Base-by-base conservation (phyloP, 2,888 invertebrate genomes). In the Apoda limacodes region DNA sequence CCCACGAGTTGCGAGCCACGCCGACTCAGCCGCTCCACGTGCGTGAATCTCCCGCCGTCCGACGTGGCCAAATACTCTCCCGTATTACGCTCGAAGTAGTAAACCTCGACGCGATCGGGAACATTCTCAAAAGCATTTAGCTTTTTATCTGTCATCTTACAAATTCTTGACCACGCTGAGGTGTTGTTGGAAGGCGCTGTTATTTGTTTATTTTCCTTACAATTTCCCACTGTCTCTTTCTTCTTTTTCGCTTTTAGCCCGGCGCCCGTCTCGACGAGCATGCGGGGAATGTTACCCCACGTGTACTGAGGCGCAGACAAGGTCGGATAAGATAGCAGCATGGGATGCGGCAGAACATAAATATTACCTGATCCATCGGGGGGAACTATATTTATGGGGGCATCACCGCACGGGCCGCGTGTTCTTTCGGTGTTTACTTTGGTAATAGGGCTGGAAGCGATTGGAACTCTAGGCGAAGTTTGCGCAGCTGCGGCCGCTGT, bases 71-170 rank as follows among this genome's bases (percentile, higher is more conserved):
- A 47, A 38, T 42, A 47, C 42, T 43, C 48, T 29, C 45, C 54
- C 22, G 38, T 36, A 30, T 49, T 57, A 33, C 51, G 53, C 48
- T 61, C 61, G 47, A 69, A 61, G 35, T 55, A 56, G 46, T 61
- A 67, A 49, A 70, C 57, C 48, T 68, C 68, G 37, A 70, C 55
- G 40, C 64, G 54, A 31, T 53, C 67, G 13, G 62, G 17, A n/a
- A n/a, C n/a, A n/a, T n/a, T n/a, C n/a, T n/a, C n/a, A n/a, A n/a
- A n/a, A n/a, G n/a, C n/a, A n/a, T n/a, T n/a, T n/a, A n/a, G n/a
- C n/a, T n/a, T n/a, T n/a, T n/a, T n/a, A n/a, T n/a, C n/a, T n/a
- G n/a, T n/a, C n/a, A n/a, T n/a, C n/a, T n/a, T n/a, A n/a, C n/a
- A n/a, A n/a, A n/a, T n/a, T n/a, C n/a, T n/a, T n/a, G n/a, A n/a